phyloP scores from a whole-genome alignment of 2,113 vertebrate species.

The Brachirus orientalis region DNA sequence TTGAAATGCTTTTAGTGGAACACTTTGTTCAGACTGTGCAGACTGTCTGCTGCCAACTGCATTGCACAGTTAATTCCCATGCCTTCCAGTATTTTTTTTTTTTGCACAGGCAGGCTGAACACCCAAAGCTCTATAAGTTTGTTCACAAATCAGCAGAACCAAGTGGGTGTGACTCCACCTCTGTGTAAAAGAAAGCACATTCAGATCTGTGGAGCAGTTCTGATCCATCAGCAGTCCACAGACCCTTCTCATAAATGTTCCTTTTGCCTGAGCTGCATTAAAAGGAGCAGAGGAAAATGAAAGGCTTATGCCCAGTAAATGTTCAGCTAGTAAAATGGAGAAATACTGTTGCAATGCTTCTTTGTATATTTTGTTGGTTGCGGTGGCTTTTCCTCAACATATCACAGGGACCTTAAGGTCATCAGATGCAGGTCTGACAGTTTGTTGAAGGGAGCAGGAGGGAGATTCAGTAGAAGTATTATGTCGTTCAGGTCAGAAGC shows the following conservation, averaged over 20 bases:
- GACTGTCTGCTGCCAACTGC: slow-evolving; percentile 49
- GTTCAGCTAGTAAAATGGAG: slow-evolving; percentile 30
- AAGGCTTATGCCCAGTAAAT: slow-evolving; percentile 18
- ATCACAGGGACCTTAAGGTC: slow-evolving; percentile 58
- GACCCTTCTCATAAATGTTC: slow-evolving; percentile 38
- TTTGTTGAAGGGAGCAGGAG: slow-evolving; percentile 28
- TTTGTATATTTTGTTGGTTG: slow-evolving; percentile 26
- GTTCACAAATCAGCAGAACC: slow-evolving; percentile 61
- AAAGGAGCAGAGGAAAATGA: slow-evolving; percentile 13
- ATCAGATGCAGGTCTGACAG: slow-evolving; percentile 50
- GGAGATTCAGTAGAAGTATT: slow-evolving; percentile 61
- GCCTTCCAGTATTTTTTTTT: slow-evolving; percentile 20
- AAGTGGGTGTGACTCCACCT: slow-evolving; percentile 46
- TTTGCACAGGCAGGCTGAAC: slow-evolving; percentile 16
- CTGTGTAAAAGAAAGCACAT: slow-evolving; percentile 28
- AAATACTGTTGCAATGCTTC: slow-evolving; percentile 15
- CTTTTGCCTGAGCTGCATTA: slow-evolving; percentile 34
- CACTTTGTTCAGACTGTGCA: slow-evolving; percentile 48
- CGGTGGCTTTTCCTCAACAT: slow-evolving; percentile 21
- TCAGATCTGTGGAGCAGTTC: slow-evolving; percentile 23
- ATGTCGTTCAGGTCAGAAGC: slow-evolving; percentile 77
- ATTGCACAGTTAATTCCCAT: slow-evolving; percentile 9
- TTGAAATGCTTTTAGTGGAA: slow-evolving; percentile 54
- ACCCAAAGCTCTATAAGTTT: slow-evolving; percentile 36
- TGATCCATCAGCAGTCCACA: slow-evolving; percentile 31